These are phyloP conservation scores for Leptinotarsa haldemani DNA, from an alignment of 2,888 invertebrate genomes.

Conservation along the genomic window DNA sequence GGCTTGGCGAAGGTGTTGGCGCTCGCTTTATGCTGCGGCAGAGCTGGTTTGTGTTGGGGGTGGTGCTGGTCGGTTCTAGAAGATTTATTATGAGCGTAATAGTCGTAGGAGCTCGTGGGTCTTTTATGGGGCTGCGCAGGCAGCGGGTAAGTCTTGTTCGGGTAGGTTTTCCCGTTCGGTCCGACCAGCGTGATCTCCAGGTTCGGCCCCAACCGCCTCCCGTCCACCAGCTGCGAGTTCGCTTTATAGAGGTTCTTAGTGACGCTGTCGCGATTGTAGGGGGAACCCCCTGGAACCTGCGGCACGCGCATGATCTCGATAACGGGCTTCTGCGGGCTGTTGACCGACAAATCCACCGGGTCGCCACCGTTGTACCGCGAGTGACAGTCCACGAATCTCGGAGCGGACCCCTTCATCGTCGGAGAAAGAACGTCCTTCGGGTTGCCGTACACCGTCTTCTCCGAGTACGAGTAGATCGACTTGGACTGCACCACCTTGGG, in stretches of 20 bases:
- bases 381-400: constrained; percentile 63
- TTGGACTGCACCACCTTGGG: constrained; percentile 74
- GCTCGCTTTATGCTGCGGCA: constrained; percentile 36
- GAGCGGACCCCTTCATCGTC: constrained; percentile 64
- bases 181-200: constrained; percentile 78
- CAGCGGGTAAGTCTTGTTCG: constrained; percentile 23
- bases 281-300: constrained; percentile 36
- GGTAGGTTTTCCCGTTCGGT: constrained; percentile 40
- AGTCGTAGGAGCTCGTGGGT: constrained; percentile 69
- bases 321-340: constrained; percentile 65
- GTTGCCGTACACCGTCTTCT: constrained; percentile 78
- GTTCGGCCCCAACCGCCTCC: constrained; percentile 72
- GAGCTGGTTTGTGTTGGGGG: constrained; percentile 45
- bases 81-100: constrained; percentile 68
- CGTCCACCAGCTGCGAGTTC: constrained; percentile 61
- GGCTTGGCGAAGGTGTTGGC: constrained; percentile 33
- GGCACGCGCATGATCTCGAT: constrained; percentile 74
- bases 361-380: constrained; percentile 66
- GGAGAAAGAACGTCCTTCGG: constrained; percentile 77
- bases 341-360: constrained; percentile 75
- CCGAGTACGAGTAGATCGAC: constrained; percentile 74
- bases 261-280: constrained; percentile 43
- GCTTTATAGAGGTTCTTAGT: constrained; percentile 53
- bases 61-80: constrained; percentile 62
- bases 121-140: constrained; percentile 64